A percentile compares a stretch with the other conserved stretches of the same genome.
These are phyloP conservation scores for Diplolepis rosae DNA, from an alignment of 2,888 invertebrate species.

Conservation along the genomic window DNA sequence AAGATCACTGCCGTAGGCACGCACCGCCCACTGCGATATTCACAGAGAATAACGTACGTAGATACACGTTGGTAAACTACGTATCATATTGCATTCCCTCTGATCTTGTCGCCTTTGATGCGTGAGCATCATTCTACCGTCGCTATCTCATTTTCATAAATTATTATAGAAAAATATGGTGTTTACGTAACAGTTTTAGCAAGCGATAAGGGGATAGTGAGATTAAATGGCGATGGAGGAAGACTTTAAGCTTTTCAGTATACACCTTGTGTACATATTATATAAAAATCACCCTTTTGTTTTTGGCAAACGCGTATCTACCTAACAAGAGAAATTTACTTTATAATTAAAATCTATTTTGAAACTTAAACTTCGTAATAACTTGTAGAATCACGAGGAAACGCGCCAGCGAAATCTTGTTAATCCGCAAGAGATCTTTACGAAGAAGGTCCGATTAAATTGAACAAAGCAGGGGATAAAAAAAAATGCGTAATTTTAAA, in stretches of 20 bases:
- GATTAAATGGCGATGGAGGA: too few species aligned
- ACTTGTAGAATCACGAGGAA: too few species aligned
- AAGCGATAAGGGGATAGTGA: too few species aligned
- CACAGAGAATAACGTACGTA: conserved; percentile 62
- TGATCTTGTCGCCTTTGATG: conserved; percentile 59
- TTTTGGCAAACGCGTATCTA: too few species aligned
- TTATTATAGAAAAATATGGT: background rate
- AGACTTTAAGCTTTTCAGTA: too few species aligned
- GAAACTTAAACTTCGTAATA: too few species aligned
- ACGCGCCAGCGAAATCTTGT: too few species aligned
- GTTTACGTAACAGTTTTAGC: background rate
- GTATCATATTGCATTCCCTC: conserved; percentile 68
- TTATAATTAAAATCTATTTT: too few species aligned
- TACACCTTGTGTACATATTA: too few species aligned
- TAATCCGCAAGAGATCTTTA: too few species aligned
- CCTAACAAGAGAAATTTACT: too few species aligned
- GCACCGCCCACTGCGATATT: conserved; percentile 61
- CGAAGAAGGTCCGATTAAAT: background rate
- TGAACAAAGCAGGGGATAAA: background rate
- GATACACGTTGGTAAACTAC: conserved; percentile 51
- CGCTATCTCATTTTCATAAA: background rate
- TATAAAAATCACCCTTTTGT: too few species aligned
- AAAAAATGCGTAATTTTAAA: background rate
- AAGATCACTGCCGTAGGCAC: conserved; percentile 66
- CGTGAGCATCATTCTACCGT: background rate